Percentiles rank a stretch among this genome's conserved stretches.
phyloP scores from a whole-genome alignment of 2,797 vertebrate species.

The Sebastes umbrosus region DNA sequence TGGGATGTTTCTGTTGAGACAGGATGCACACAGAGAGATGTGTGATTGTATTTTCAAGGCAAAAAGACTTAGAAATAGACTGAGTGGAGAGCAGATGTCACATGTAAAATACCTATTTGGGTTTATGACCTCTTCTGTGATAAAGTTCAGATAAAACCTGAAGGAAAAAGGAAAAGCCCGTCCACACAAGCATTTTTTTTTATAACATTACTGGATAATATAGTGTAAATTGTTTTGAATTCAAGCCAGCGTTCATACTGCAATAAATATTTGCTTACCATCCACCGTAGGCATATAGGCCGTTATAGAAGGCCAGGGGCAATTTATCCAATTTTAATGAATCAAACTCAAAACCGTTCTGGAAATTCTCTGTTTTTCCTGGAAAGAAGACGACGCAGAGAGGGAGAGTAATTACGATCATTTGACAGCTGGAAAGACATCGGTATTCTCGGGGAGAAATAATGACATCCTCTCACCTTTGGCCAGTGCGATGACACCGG shows the following conservation, averaged over 20 bases:
- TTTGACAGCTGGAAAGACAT: neutral
- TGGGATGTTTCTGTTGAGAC: conserved; percentile 75
- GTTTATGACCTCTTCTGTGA: conserved; percentile 90
- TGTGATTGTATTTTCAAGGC: neutral
- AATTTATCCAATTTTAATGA: conserved; percentile 80
- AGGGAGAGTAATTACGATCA: neutral
- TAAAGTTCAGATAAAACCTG: conserved; percentile 91
- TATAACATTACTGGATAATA: neutral
- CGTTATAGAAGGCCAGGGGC: conserved; percentile 91
- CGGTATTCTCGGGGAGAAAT: neutral
- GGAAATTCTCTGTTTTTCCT: conserved; percentile 89
- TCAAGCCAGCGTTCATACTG: neutral
- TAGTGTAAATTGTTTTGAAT: neutral
- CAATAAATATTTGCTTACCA: conserved; percentile 79
- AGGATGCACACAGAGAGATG: neutral
- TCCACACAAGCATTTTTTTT: neutral
- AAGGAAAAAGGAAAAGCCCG: neutral
- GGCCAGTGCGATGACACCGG: conserved; percentile 79
- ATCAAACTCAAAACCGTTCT: conserved; percentile 84
- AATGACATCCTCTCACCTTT: conserved; percentile 66
- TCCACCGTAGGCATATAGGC: conserved; percentile 90
- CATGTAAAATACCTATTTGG: conserved; percentile 85
- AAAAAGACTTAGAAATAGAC: neutral
- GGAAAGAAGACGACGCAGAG: neutral
- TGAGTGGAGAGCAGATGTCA: neutral